Evolutionary conservation across 2,888 invertebrate genomes (phyloP).

Genomic region (Bombylius major): DNA sequence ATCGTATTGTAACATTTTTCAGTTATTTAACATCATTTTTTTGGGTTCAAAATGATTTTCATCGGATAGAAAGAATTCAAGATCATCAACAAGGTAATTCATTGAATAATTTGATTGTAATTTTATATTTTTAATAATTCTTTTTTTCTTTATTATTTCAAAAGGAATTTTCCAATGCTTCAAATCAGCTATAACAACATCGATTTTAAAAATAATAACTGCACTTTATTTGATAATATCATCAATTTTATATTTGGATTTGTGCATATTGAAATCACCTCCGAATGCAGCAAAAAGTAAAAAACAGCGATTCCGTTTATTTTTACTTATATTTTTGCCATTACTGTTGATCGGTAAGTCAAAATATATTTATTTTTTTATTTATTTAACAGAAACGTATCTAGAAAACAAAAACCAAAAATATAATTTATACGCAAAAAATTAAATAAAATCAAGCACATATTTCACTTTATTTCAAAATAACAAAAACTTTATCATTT

Average conservation of each 20-base stretch:
- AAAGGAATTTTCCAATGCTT: conserved; percentile 22
- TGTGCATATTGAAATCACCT: conserved; percentile 27
- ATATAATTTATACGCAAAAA: too few species aligned
- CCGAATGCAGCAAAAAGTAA: conserved; percentile 21
- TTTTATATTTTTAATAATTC: neutral
- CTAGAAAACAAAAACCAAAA: too few species aligned
- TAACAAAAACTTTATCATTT: too few species aligned
- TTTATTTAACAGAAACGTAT: too few species aligned
- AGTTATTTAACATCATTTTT: neutral
- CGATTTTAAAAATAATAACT: conserved; percentile 15
- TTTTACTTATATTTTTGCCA: conserved; percentile 40
- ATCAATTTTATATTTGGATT: conserved; percentile 30
- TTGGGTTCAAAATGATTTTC: neutral
- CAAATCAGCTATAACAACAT: conserved; percentile 18
- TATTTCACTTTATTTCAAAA: too few species aligned
- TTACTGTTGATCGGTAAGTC: conserved; percentile 46
- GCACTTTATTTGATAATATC: conserved; percentile 27
- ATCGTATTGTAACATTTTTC: conserved; percentile 19
- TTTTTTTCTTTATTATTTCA: neutral
- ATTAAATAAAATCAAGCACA: too few species aligned
- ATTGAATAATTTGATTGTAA: neutral
- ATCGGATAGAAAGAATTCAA: neutral
- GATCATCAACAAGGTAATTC: neutral
- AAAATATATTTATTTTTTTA: too few species aligned
- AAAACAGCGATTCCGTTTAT: conserved; percentile 28